Evolutionary conservation across 2,797 vertebrate genomes (phyloP), one percentile per base, ranked within the genome.

Genomic region (Eulemur rubriventer): DNA sequence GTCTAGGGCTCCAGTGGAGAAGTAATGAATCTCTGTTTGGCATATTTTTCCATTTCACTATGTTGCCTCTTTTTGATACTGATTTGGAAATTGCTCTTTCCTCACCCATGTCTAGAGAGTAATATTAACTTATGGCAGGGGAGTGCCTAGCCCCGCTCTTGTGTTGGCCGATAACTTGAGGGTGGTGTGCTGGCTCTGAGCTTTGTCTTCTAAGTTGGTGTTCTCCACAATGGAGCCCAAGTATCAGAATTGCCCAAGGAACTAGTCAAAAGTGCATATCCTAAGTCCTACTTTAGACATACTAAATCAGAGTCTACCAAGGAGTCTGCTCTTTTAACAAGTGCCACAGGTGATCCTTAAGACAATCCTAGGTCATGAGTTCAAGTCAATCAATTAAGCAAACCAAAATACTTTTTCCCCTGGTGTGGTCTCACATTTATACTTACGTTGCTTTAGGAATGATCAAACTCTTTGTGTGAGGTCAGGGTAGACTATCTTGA

Each of bases 31-130:
- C 72, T 92, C 72, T 81, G 63, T 46, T 83, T 11, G 38, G 72
- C 14, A 88, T 7, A 6, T 82, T 97, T 97, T 93, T 73, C 91
- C 50, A 59, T 78, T 41, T 89, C 33, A 78, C 52, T 43, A 4
- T 33, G 28, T 59, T 75, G 35, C 46, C 65, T 96, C 43, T 96
- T 88, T 61, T 57, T 59, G n/a, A 76, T 57, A 81, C 52, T 35
- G 50, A 90, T 75, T 88, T 70, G 72, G 43, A 88, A 79, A 70
- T 93, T 57, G 16, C 41, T 92, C 69, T 94, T 95, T 57, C 50
- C 30, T 82, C 69, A 61, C 4, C 92, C 57, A 28, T 84, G 24
- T 73, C 55, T 75, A 38, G 41, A 79, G 89, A 87, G 73, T 59
- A 70, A 69, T 43, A 67, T 46, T 76, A 95, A 63, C 41, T 70